A percentile compares a stretch with the other conserved stretches of the same genome.
phyloP scores from a whole-genome alignment of 2,888 invertebrate species.

The Acholoe squamosa region DNA sequence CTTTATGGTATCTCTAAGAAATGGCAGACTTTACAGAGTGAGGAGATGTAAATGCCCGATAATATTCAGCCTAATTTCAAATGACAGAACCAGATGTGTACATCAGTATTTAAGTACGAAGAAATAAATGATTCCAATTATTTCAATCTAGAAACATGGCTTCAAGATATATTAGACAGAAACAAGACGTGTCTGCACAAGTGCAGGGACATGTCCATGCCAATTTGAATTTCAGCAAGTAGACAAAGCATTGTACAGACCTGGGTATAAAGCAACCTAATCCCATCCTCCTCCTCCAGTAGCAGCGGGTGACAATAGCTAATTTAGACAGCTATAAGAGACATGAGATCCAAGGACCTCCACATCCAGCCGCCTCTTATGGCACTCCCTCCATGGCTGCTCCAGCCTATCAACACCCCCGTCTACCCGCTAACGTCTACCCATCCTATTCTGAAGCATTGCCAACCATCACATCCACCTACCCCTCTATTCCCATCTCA shows the following conservation, averaged over 20 bases:
- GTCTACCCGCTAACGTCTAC: background rate
- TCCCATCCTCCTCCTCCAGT: constrained; percentile 1
- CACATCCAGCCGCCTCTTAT: background rate
- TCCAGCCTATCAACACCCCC: background rate
- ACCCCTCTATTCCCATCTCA: background rate
- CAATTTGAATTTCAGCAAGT: too few species aligned
- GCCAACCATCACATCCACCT: background rate
- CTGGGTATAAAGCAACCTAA: background rate
- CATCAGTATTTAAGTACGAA: too few species aligned
- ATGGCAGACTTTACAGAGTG: too few species aligned
- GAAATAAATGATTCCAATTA: too few species aligned
- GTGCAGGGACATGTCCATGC: too few species aligned
- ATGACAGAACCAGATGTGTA: too few species aligned
- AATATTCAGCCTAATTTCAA: too few species aligned
- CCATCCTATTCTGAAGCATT: background rate
- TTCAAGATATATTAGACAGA: too few species aligned
- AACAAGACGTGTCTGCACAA: too few species aligned
- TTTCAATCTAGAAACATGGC: too few species aligned
- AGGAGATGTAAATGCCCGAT: too few species aligned
- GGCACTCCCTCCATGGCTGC: background rate
- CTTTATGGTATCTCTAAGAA: too few species aligned
- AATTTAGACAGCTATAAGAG: background rate
- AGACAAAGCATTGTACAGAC: background rate
- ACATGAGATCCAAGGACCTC: background rate
- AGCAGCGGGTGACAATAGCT: constrained; percentile 32